phyloP scores from a whole-genome alignment of 2,888 invertebrate genomes.

The Lasiommata megera region DNA sequence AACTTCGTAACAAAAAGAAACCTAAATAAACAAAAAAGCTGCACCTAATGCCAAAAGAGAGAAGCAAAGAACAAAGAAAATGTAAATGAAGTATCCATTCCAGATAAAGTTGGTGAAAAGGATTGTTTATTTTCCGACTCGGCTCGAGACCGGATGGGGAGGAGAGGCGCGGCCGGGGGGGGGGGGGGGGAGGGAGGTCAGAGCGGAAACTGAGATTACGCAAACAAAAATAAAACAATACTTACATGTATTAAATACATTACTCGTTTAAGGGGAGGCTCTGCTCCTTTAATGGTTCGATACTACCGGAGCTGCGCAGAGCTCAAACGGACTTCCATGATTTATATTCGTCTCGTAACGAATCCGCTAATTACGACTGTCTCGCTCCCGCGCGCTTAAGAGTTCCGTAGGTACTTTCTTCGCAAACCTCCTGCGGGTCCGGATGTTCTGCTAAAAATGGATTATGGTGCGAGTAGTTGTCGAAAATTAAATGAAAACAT shows the following conservation, averaged over 20 bases:
- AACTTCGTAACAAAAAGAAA: too few relatives aligned
- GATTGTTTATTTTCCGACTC: not conserved
- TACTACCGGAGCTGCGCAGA: too few relatives aligned
- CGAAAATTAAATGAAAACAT: too few relatives aligned
- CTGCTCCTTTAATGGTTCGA: not conserved
- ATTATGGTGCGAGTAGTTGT: too few relatives aligned
- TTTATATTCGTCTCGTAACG: too few relatives aligned
- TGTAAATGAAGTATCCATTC: conserved; percentile 1
- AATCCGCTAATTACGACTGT: too few relatives aligned
- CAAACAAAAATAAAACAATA: conserved; percentile 27
- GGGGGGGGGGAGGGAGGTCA: not conserved
- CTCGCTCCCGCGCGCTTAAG: too few relatives aligned
- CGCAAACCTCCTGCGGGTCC: too few relatives aligned
- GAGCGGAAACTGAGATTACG: conserved; percentile 25
- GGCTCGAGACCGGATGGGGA: not conserved
- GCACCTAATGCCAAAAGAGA: not conserved
- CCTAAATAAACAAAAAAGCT: not conserved
- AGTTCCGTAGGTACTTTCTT: too few relatives aligned
- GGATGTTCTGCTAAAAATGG: too few relatives aligned
- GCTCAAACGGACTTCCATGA: too few relatives aligned
- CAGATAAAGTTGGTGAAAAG: conserved; percentile 2
- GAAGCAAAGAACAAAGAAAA: conserved; percentile 4
- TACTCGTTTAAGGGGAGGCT: conserved; percentile 21
- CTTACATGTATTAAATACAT: conserved; percentile 25
- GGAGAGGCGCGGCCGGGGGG: not conserved